phyloP scores from a whole-genome alignment of 2,888 invertebrate genomes.

The Coecobrya sp. region DNA sequence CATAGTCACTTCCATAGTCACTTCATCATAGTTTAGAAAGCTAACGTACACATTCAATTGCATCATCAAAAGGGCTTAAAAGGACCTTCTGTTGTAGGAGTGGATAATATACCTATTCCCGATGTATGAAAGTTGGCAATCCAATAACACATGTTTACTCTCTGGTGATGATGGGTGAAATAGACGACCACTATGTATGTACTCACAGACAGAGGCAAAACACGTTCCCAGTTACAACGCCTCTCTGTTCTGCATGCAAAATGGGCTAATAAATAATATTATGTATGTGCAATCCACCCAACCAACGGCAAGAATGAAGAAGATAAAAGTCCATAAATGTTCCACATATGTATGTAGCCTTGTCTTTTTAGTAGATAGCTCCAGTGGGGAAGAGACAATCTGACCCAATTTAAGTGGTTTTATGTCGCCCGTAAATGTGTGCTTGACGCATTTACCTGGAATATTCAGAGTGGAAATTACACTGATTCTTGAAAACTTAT shows the following conservation, averaged over 20 bases:
- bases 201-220: not conserved
- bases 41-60: not conserved
- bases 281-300: not conserved
- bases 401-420: slow-evolving; percentile 45
- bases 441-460: slow-evolving; percentile 63
- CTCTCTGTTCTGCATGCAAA: not conserved
- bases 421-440: slow-evolving; percentile 43
- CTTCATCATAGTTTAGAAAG: slow-evolving; percentile 15
- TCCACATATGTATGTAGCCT: not conserved
- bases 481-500: slow-evolving; percentile 34
- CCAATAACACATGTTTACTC: slow-evolving; percentile 57
- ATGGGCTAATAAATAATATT: slow-evolving; percentile 13
- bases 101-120: not conserved
- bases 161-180: slow-evolving; percentile 41
- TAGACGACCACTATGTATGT: not conserved
- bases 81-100: not conserved
- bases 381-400: slow-evolving; percentile 59
- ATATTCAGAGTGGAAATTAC: slow-evolving; percentile 55
- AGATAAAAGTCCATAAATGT: slow-evolving; percentile 8
- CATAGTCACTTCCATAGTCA: slow-evolving; percentile 29
- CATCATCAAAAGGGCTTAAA: not conserved
- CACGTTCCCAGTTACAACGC: not conserved
- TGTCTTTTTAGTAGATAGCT: not conserved
- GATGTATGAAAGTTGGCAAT: slow-evolving; percentile 9
- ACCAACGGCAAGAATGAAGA: not conserved